Conservation (phyloP, 2,888 invertebrate species). For the Leptopilina syphax region DNA sequence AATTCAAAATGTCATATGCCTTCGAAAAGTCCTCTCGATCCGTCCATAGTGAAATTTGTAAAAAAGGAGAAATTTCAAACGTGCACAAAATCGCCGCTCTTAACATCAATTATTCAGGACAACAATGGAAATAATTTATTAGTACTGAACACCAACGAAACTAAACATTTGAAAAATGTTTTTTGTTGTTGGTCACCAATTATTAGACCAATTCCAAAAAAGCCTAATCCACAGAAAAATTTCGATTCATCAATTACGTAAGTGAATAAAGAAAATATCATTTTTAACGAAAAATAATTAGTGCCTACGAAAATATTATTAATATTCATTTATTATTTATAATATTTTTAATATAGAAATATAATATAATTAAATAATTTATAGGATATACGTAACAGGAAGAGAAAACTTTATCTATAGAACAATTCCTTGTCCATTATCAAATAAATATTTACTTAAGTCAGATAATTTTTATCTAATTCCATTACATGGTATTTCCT, state of each 20-base stretch:
- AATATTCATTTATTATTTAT: no score
- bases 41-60: conserved; percentile 80
- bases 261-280: conserved; percentile 49
- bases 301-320: no score
- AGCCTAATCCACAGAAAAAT: conserved; percentile 60
- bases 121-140: conserved; percentile 64
- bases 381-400: no score
- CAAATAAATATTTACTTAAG: no score
- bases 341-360: no score
- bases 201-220: conserved; percentile 76
- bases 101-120: conserved; percentile 64
- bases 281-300: no score
- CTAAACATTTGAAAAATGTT: conserved; percentile 76
- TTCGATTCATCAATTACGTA: conserved; percentile 71
- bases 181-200: conserved; percentile 83
- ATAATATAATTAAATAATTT: no score
- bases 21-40: conserved; percentile 78
- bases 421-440: no score
- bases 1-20: conserved; percentile 82
- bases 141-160: conserved; percentile 61
- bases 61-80: conserved; percentile 78
- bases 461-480: no score
- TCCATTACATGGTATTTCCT: no score
- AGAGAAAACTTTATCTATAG: no score
- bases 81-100: conserved; percentile 75